phyloP scores from a whole-genome alignment of 2,113 vertebrate genomes.

The Carollia perspicillata region DNA sequence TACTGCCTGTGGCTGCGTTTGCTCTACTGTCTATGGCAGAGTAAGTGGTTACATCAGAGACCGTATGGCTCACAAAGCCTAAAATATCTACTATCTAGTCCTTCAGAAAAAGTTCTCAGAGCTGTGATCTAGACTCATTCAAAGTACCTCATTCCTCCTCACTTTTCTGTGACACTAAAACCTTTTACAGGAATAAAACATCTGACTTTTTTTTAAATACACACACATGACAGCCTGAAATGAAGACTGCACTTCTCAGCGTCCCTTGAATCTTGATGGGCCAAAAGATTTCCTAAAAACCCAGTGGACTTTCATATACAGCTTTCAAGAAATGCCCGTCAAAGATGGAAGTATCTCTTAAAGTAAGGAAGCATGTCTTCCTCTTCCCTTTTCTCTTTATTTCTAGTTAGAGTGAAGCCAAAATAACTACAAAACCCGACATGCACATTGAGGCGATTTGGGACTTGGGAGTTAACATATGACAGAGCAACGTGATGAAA shows the following conservation, averaged over 20 bases:
- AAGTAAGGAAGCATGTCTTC: background rate
- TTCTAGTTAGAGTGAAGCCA: background rate
- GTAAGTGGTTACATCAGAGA: background rate
- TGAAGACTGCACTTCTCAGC: background rate
- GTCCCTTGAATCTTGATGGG: background rate
- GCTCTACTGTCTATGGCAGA: background rate
- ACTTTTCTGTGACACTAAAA: background rate
- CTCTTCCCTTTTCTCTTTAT: background rate
- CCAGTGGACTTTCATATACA: background rate
- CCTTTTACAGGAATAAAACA: background rate
- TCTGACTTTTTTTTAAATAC: background rate
- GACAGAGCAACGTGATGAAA: background rate
- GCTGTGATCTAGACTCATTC: background rate
- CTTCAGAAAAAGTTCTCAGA: background rate
- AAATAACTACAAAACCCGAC: background rate
- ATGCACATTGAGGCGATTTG: background rate
- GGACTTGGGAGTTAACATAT: background rate
- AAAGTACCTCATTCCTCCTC: background rate
- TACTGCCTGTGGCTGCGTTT: background rate
- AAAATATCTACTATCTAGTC: background rate
- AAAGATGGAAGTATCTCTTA: background rate
- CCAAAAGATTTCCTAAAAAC: background rate
- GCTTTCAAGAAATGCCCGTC: background rate
- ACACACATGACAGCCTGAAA: background rate
- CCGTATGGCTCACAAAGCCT: background rate